Evolutionary conservation across 2,797 vertebrate species (phyloP).

Genomic region (Decapterus maruadsi): DNA sequence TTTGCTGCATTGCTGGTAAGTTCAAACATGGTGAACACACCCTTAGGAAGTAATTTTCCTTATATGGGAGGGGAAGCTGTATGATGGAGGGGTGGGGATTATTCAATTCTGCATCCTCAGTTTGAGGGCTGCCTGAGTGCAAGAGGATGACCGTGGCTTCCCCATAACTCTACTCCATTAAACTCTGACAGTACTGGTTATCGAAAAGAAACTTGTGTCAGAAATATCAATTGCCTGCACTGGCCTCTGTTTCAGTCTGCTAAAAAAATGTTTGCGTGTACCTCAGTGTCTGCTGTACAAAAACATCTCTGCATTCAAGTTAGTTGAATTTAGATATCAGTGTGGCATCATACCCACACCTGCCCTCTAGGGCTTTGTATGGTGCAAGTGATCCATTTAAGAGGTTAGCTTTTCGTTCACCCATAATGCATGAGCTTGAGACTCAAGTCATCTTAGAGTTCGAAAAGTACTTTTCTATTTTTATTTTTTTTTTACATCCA

Average conservation of each 20-base stretch:
- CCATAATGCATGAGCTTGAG: background rate
- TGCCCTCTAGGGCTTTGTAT: background rate
- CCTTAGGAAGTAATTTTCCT: constrained; percentile 5
- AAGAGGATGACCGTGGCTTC: constrained; percentile 18
- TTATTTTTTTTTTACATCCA: background rate
- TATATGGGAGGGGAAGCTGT: background rate
- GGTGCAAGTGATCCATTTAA: background rate
- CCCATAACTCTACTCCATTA: constrained; percentile 37
- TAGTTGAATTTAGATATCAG: background rate
- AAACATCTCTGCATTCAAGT: background rate
- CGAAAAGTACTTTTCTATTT: background rate
- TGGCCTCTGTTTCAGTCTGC: background rate
- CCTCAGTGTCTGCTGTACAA: background rate
- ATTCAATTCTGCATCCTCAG: constrained; percentile 14
- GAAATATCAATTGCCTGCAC: constrained; percentile 10
- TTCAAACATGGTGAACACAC: constrained; percentile 26
- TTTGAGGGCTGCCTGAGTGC: constrained; percentile 32
- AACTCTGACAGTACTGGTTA: constrained; percentile 8
- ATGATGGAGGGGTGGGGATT: constrained; percentile 7
- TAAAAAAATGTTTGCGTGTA: constrained; percentile 13
- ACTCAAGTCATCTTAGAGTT: background rate
- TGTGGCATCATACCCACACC: constrained; percentile 4
- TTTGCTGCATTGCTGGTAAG: constrained; percentile 23
- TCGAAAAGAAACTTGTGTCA: constrained; percentile 19
- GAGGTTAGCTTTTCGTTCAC: background rate